Conservation (phyloP, 2,888 invertebrate genomes). For the Drosophila kokeensis region DNA sequence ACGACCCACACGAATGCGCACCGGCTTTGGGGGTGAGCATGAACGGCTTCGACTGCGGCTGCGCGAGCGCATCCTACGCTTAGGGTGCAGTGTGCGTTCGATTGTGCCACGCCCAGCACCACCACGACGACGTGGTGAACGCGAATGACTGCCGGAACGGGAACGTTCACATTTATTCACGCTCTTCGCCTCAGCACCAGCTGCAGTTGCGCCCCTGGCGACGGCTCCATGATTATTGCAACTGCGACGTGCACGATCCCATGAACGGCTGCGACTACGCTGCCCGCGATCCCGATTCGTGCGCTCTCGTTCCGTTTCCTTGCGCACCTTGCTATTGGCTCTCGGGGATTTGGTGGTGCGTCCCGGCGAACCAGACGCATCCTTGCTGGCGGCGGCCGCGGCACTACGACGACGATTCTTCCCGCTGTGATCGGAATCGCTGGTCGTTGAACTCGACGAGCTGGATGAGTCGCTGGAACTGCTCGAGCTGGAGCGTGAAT, state of each 20-base stretch:
- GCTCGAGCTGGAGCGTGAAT: slow-evolving; percentile 92
- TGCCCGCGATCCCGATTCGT: slow-evolving; percentile 58
- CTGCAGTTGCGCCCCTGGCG: slow-evolving; percentile 18
- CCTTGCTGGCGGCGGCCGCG: slow-evolving; percentile 44
- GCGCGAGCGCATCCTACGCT: slow-evolving; percentile 91
- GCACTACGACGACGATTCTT: slow-evolving; percentile 71
- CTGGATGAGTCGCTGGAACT: slow-evolving; percentile 86
- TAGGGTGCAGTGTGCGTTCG: slow-evolving; percentile 91
- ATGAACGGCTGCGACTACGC: slow-evolving; percentile 55
- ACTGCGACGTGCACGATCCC: slow-evolving; percentile 69
- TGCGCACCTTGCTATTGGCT: slow-evolving; percentile 65
- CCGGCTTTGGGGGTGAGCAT: slow-evolving; percentile 95
- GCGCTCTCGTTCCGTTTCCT: slow-evolving; percentile 70
- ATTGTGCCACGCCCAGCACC: slow-evolving; percentile 90
- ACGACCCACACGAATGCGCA: slow-evolving; percentile 96
- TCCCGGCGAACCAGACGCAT: slow-evolving; percentile 71
- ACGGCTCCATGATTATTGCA: slow-evolving; percentile 52
- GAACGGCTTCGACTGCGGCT: slow-evolving; percentile 93
- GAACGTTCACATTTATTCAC: slow-evolving; percentile 71
- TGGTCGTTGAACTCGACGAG: slow-evolving; percentile 89
- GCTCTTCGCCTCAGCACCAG: slow-evolving; percentile 54
- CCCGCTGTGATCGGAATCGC: slow-evolving; percentile 87
- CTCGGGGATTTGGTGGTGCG: slow-evolving; percentile 71
- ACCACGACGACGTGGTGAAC: slow-evolving; percentile 87
- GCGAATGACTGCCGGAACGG: slow-evolving; percentile 65